A percentile compares a stretch with the other conserved stretches of the same genome.
Conservation (phyloP, 1,140 invertebrate genomes). For the Neuroterus valhalla region DNA sequence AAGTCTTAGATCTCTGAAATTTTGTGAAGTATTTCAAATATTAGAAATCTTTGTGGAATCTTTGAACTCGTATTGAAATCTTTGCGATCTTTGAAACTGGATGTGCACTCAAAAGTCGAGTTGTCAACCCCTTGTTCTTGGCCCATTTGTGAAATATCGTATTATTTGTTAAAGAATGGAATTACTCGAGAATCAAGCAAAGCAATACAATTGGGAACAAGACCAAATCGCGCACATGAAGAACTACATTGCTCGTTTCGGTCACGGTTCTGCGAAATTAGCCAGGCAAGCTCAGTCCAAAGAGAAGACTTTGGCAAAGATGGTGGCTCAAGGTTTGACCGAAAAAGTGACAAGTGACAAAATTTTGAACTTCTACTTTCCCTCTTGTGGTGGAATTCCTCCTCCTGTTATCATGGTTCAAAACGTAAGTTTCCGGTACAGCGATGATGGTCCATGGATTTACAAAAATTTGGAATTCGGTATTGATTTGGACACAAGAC, state of each 20-base stretch:
- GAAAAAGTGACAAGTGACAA: slow-evolving; percentile 95
- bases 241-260: slow-evolving; percentile 99
- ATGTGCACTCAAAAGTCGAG: too few species aligned
- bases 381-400: slow-evolving; percentile 96
- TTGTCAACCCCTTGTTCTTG: too few species aligned
- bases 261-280: slow-evolving; percentile 98
- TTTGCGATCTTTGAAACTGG: too few species aligned
- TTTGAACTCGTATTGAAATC: too few species aligned
- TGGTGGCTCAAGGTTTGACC: slow-evolving; percentile 97
- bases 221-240: slow-evolving; percentile 99
- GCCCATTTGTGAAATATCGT: too few species aligned
- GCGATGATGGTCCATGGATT: slow-evolving; percentile 90
- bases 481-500: slow-evolving; percentile 97
- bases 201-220: slow-evolving; percentile 99
- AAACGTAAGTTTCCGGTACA: slow-evolving; percentile 97
- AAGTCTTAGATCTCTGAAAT: too few species aligned
- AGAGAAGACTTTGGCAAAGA: slow-evolving; percentile 99
- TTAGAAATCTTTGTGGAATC: too few species aligned
- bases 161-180: slow-evolving; percentile 81
- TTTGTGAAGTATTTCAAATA: too few species aligned
- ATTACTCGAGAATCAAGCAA: slow-evolving; percentile 98
- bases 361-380: slow-evolving; percentile 95
- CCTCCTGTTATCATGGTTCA: slow-evolving; percentile 99
- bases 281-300: slow-evolving; percentile 99
- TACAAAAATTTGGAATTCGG: slow-evolving; percentile 99